Evolutionary conservation across 2,888 invertebrate genomes (phyloP).

Genomic region (Phymatocera aterrima): DNA sequence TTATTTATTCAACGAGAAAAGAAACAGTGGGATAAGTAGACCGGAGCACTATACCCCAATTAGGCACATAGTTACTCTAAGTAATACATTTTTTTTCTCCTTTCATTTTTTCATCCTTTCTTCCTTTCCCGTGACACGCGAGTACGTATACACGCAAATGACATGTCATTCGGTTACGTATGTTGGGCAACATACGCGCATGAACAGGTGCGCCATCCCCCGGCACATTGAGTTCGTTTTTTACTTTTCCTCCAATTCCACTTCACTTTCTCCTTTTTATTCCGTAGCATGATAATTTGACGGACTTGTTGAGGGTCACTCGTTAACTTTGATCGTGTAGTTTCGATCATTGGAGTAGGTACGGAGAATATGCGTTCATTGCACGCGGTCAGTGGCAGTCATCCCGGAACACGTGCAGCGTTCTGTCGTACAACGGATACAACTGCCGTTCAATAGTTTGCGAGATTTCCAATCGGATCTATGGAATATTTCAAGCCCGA

Average conservation of each 20-base stretch:
- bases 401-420: neutral
- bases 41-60: slow-evolving; percentile 39
- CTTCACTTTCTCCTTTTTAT: neutral
- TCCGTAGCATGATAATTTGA: too few species aligned
- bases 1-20: slow-evolving; percentile 38
- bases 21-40: slow-evolving; percentile 37
- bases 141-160: neutral
- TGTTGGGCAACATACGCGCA: neutral
- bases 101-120: neutral
- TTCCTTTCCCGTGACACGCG: neutral
- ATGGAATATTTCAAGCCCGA: neutral
- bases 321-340: neutral
- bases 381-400: neutral
- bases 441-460: neutral
- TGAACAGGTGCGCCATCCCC: neutral
- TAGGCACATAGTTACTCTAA: slow-evolving; percentile 27
- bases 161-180: neutral
- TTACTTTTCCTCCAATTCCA: neutral
- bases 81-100: slow-evolving; percentile 16
- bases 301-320: too few species aligned
- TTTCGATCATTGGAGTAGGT: neutral
- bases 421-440: neutral
- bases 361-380: neutral
- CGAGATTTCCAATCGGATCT: neutral
- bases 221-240: neutral